A percentile compares a stretch with the other conserved stretches of the same genome.
phyloP scores from a whole-genome alignment of 2,797 vertebrate genomes.

The Synanceia verrucosa region DNA sequence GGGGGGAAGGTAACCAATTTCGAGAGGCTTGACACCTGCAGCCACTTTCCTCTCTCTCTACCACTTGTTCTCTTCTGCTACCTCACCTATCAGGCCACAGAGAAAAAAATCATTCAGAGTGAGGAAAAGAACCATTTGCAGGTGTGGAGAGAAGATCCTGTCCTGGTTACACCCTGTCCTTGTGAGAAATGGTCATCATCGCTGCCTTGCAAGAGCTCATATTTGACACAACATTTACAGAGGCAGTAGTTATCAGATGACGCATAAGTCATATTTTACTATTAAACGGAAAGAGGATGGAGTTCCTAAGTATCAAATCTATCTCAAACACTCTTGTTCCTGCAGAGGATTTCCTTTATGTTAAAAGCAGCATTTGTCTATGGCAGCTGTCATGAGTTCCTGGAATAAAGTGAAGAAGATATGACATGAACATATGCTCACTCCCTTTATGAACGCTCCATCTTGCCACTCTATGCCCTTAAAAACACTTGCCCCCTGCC shows the following conservation, averaged over 20 bases:
- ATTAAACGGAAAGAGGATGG: background rate
- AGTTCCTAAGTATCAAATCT: background rate
- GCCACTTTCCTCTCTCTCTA: conserved; percentile 31
- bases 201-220: conserved; percentile 11
- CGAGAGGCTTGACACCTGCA: conserved; percentile 68
- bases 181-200: conserved; percentile 33
- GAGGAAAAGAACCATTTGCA: conserved; percentile 65
- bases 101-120: conserved; percentile 62
- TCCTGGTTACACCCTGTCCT: conserved; percentile 24
- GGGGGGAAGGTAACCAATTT: conserved; percentile 71
- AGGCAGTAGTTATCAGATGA: background rate
- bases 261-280: background rate
- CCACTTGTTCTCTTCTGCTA: conserved; percentile 26
- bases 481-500: conserved; percentile 57
- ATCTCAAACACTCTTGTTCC: background rate
- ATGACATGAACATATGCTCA: conserved; percentile 68
- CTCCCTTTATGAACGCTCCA: conserved; percentile 53
- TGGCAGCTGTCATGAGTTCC: conserved; percentile 22
- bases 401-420: conserved; percentile 53
- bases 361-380: conserved; percentile 15
- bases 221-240: background rate
- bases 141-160: conserved; percentile 34
- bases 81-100: conserved; percentile 58
- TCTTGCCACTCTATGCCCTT: conserved; percentile 58
- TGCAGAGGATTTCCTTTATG: background rate